Conservation (phyloP, 2,888 invertebrate genomes). For the Drosophila putrida region DNA sequence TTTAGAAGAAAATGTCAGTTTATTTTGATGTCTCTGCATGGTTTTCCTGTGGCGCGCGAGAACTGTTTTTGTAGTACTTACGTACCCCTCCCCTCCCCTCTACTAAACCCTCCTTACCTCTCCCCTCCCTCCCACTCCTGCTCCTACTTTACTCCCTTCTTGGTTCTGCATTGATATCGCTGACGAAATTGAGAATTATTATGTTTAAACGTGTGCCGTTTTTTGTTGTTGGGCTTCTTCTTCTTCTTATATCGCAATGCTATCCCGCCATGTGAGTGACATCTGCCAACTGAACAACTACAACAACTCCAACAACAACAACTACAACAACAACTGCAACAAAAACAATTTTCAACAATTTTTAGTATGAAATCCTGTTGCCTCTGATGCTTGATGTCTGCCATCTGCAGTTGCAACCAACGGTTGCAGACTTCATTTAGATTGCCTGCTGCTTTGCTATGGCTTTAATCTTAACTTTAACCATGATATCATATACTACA, state of each 20-base stretch:
- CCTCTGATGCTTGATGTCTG: conserved; percentile 41
- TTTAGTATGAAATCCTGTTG: conserved; percentile 40
- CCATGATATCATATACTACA: background rate
- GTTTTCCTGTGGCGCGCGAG: conserved; percentile 63
- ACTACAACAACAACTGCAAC: conserved; percentile 7
- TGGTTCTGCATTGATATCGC: conserved; percentile 69
- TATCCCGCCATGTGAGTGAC: conserved; percentile 38
- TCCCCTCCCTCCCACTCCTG: background rate
- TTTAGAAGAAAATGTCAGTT: conserved; percentile 64
- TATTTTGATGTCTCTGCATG: conserved; percentile 78
- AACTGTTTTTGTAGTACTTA: conserved; percentile 17
- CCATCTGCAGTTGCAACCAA: conserved; percentile 44
- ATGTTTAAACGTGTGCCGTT: conserved; percentile 75
- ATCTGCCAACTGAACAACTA: conserved; percentile 20
- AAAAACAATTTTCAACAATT: conserved; percentile 29
- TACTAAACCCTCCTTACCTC: background rate
- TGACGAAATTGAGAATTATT: conserved; percentile 82
- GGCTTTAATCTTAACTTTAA: conserved; percentile 25
- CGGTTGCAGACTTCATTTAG: conserved; percentile 54
- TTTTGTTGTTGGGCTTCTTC: conserved; percentile 46
- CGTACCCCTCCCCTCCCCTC: background rate
- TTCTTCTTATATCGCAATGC: conserved; percentile 37
- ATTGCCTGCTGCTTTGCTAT: conserved; percentile 41
- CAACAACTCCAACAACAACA: conserved; percentile 25
- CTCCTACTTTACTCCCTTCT: too few relatives aligned